A percentile compares a stretch with the other conserved stretches of the same genome.
These are phyloP conservation scores for Leptocoma aspasia DNA, from an alignment of 2,113 vertebrate genomes.

Conservation along the genomic window DNA sequence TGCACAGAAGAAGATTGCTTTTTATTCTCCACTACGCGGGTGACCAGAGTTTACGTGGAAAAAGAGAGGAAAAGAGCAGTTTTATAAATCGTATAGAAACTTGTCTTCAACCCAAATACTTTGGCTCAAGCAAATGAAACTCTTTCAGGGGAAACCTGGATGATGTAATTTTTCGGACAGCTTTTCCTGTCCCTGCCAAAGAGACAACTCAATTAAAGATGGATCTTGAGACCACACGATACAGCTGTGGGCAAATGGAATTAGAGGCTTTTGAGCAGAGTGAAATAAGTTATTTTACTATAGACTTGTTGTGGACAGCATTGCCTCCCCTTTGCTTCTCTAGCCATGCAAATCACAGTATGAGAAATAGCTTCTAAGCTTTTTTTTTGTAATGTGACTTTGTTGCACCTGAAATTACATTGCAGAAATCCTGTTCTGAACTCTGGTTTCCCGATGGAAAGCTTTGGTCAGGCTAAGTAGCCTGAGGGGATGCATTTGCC, in stretches of 20 bases:
- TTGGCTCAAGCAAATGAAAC: not conserved
- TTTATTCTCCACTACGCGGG: not conserved
- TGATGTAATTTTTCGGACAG: not conserved
- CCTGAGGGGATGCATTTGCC: slow-evolving; percentile 40
- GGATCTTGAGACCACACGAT: not conserved
- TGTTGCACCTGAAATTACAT: slow-evolving; percentile 50
- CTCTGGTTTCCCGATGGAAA: slow-evolving; percentile 22
- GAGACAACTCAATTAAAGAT: not conserved
- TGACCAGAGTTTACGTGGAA: not conserved
- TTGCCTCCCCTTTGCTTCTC: not conserved
- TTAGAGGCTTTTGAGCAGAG: not conserved
- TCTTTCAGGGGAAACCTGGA: not conserved
- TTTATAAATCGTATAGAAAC: not conserved
- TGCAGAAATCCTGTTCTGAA: slow-evolving; percentile 30
- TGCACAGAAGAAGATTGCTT: not conserved
- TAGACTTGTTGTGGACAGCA: not conserved
- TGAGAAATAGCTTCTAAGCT: slow-evolving; percentile 12
- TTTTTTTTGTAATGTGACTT: slow-evolving; percentile 15
- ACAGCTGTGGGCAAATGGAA: not conserved
- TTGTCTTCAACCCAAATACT: not conserved
- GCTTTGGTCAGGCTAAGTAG: slow-evolving; percentile 30
- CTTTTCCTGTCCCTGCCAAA: not conserved
- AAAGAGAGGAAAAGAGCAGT: not conserved
- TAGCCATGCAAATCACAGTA: not conserved
- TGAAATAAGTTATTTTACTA: not conserved